Conservation (phyloP, 2,888 invertebrate species). For the Margaritifera margaritifera region DNA sequence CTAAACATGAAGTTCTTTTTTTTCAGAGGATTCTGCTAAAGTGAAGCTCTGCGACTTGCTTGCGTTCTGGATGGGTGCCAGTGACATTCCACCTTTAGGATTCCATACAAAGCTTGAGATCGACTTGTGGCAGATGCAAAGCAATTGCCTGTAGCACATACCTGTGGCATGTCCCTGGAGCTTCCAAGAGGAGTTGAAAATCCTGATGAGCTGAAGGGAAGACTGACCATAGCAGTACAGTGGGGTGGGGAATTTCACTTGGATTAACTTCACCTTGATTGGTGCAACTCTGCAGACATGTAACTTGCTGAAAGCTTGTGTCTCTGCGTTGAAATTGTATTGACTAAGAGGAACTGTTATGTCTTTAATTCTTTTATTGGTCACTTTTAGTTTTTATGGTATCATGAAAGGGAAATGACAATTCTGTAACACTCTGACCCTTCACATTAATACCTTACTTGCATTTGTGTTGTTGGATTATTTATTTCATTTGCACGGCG, state of each 20-base stretch:
- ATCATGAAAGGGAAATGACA: too few species aligned
- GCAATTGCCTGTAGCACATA: slow-evolving; percentile 7
- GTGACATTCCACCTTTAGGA: slow-evolving; percentile 5
- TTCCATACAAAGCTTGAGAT: slow-evolving; percentile 11
- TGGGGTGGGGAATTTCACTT: slow-evolving; percentile 15
- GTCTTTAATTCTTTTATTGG: too few species aligned
- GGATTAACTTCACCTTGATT: not conserved
- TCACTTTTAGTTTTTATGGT: too few species aligned
- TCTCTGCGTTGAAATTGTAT: too few species aligned
- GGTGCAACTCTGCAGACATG: too few species aligned
- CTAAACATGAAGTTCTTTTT: too few species aligned
- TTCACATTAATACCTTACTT: too few species aligned
- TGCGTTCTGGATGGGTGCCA: slow-evolving; percentile 9
- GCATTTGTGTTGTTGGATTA: too few species aligned
- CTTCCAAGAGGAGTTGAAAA: slow-evolving; percentile 1
- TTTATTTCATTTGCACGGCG: too few species aligned
- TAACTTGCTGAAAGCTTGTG: too few species aligned
- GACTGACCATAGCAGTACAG: slow-evolving; percentile 2
- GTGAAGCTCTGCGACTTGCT: not conserved
- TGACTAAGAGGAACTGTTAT: too few species aligned
- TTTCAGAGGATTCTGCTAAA: not conserved
- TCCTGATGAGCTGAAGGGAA: slow-evolving; percentile 1
- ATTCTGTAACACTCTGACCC: too few species aligned
- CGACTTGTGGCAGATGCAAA: slow-evolving; percentile 1
- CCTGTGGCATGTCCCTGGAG: slow-evolving; percentile 8